Conservation (phyloP, 1,140 invertebrate genomes). For the Zaprionus ornatus region DNA sequence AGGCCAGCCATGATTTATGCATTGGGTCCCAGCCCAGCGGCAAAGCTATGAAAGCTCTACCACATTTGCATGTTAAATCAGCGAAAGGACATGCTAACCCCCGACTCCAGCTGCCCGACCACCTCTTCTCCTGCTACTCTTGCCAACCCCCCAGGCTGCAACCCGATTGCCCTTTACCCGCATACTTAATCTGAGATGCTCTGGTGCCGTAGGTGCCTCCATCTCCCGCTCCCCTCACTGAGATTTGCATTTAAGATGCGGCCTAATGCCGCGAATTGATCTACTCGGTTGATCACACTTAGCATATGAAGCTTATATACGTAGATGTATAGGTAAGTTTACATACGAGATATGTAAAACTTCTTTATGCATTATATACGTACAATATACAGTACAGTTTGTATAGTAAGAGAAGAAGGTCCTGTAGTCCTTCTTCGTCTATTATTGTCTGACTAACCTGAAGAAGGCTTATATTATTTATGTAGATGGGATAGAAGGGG, state of each 20-base stretch:
- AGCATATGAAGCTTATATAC: not conserved
- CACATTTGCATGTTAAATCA: constrained; percentile 72
- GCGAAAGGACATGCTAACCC: constrained; percentile 8
- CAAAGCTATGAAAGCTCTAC: constrained; percentile 49
- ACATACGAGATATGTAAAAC: not conserved
- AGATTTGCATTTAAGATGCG: constrained; percentile 43
- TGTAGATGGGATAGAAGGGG: no score
- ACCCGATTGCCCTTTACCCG: no score
- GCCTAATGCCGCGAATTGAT: constrained; percentile 30
- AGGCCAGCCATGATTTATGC: constrained; percentile 70
- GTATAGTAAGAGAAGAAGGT: no score
- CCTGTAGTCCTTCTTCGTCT: no score
- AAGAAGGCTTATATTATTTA: no score
- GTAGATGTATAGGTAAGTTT: not conserved
- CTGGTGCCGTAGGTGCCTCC: not conserved
- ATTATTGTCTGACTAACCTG: no score
- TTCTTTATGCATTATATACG: no score
- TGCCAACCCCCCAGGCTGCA: no score
- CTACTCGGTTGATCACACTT: constrained; percentile 22
- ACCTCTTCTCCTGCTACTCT: not conserved
- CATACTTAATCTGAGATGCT: not conserved
- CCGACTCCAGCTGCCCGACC: not conserved
- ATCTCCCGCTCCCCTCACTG: not conserved
- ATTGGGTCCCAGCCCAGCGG: constrained; percentile 47
- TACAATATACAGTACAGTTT: no score